Base-by-base conservation (phyloP, 2,113 vertebrate genomes). In the Aspidoscelis tigris region DNA sequence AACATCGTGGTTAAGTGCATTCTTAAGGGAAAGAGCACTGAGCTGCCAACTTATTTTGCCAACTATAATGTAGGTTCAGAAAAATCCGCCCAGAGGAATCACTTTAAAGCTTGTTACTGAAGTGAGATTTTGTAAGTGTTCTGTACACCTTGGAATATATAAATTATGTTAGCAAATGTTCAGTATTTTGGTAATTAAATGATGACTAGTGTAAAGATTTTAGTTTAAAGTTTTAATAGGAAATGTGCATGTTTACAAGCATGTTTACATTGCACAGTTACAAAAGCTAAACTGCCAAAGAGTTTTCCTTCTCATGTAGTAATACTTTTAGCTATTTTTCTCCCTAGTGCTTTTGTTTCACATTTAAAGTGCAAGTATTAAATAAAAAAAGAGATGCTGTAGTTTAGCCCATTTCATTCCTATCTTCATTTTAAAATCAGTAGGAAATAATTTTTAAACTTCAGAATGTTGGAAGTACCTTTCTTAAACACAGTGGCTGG, bases 281-380 rank as follows among this genome's bases (percentile, higher is more conserved):
- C 71, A 83, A 47, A 9, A 87, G 64, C 68, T 39, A 90, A 76
- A 82, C 76, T 77, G 88, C 76, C 76, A 83, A 84, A 85, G 22
- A 21, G 74, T 4, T 82, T 22, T 24, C 43, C 55, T 85, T 88
- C 50, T 80, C 26, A 66, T 76, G 44, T 89, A 9, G 72, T 41
- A 33, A 76, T 77, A 78, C 65, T 71, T 44, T 4, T 22, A 47
- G 39, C 6, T 26, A 73, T 39, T 82, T 69, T 72, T 84, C 55
- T 24, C 64, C 76, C 74, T 69, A 81, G 47, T 70, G 73, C 64
- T 53, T 26, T 20, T 81, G 68, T 47, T 78, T 3, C 53, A 78
- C 14, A 24, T 66, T 89, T 85, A n/a, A 8, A 85, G 58, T 1
- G 9, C 41, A 61, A 2, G 75, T 20, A n/a, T 66, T 80, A 69